phyloP scores from a whole-genome alignment of 2,797 vertebrate species.

The Anas georgica region DNA sequence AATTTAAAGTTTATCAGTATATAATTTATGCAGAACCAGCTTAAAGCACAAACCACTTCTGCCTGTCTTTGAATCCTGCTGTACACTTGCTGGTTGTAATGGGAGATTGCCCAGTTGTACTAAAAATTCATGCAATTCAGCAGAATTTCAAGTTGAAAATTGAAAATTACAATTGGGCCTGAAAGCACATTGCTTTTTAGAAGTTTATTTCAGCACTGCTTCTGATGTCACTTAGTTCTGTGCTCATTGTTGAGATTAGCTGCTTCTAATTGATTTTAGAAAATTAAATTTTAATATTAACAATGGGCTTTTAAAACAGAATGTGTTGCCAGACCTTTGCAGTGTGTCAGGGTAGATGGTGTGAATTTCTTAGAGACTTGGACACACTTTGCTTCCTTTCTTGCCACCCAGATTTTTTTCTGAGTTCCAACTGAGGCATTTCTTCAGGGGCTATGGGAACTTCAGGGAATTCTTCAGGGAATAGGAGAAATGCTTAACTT shows the following conservation, averaged over 20 bases:
- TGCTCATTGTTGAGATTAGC: background rate
- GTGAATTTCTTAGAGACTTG: background rate
- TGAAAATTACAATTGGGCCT: background rate
- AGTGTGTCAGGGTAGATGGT: background rate
- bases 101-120: background rate
- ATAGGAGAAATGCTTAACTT: constrained; percentile 20
- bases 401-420: background rate
- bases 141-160: background rate
- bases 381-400: background rate
- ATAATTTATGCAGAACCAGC: background rate
- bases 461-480: constrained; percentile 10
- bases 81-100: background rate
- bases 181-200: background rate
- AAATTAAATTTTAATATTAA: constrained; percentile 17
- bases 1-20: background rate
- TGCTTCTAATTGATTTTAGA: constrained; percentile 10
- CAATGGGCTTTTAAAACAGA: background rate
- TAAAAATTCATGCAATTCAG: background rate
- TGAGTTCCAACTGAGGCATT: background rate
- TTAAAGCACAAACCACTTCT: background rate
- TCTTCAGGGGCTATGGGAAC: background rate
- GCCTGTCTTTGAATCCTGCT: background rate
- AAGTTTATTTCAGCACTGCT: background rate
- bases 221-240: background rate
- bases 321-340: background rate